Conservation (phyloP, 1,140 invertebrate genomes). For the Tetranychus urticae region DNA sequence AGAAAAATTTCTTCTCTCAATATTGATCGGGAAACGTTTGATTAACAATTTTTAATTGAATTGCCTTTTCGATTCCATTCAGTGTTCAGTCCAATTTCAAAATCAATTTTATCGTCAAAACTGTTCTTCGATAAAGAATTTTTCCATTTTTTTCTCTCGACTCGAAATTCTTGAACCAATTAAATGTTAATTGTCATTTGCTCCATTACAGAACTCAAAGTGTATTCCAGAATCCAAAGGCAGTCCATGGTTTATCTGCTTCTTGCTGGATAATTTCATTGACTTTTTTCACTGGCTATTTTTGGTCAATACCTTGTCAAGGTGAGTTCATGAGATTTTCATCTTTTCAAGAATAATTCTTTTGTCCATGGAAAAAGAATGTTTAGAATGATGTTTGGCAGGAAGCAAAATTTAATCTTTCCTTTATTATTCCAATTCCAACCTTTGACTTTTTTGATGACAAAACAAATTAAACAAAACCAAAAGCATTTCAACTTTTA, state of each 20-base stretch:
- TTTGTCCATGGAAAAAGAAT: not conserved
- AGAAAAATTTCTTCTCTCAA: no score
- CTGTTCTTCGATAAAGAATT: no score
- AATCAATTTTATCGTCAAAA: no score
- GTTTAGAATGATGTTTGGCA: not conserved
- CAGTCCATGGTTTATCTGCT: not conserved
- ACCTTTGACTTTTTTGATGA: not conserved
- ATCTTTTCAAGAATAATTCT: not conserved
- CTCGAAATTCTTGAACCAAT: no score
- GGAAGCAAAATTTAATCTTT: not conserved
- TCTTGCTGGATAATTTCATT: conserved; percentile 7
- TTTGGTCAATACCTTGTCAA: conserved; percentile 9
- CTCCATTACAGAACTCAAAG: not conserved
- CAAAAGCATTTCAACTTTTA: no score
- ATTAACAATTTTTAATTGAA: no score
- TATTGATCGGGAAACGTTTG: no score
- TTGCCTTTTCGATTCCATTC: no score
- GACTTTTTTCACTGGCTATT: conserved; percentile 3
- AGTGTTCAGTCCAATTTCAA: no score
- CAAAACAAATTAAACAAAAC: not conserved
- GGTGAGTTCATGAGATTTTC: conserved; percentile 2
- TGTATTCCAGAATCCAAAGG: not conserved
- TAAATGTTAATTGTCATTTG: not conserved
- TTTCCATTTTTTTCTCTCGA: no score
- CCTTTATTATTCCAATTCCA: not conserved